Evolutionary conservation across 2,888 invertebrate species (phyloP).

Genomic region (Disparrhopalites patrizii): DNA sequence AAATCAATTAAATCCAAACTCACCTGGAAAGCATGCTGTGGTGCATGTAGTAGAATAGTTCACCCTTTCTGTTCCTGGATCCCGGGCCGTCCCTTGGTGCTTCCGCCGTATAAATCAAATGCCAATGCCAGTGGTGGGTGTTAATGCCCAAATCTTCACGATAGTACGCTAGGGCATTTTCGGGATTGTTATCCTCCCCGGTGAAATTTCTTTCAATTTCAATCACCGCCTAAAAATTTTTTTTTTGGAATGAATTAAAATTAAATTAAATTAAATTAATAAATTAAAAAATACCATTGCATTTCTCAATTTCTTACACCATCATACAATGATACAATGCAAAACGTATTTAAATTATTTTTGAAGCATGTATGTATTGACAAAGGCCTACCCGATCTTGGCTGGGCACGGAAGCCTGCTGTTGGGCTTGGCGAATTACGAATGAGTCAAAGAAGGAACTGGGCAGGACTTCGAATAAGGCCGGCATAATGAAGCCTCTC

Average conservation of each 20-base stretch:
- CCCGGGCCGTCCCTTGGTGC: conserved; percentile 58
- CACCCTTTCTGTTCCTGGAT: conserved; percentile 70
- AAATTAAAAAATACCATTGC: too few species aligned
- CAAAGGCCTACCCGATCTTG: conserved; percentile 29
- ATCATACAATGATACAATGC: too few species aligned
- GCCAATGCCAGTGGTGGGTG: conserved; percentile 90
- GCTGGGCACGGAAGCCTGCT: conserved; percentile 33
- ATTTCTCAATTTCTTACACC: too few species aligned
- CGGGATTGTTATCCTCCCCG: conserved; percentile 68
- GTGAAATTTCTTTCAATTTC: conserved; percentile 58
- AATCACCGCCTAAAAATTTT: conserved; percentile 46
- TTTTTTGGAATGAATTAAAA: too few species aligned
- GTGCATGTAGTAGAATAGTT: conserved; percentile 77
- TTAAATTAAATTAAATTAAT: too few species aligned
- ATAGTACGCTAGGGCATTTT: conserved; percentile 64
- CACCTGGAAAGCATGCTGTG: conserved; percentile 50
- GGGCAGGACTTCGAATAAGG: conserved; percentile 73
- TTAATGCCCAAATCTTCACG: conserved; percentile 59
- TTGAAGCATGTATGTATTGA: too few species aligned
- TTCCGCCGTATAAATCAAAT: conserved; percentile 77
- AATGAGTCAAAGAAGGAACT: conserved; percentile 61
- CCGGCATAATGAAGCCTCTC: conserved; percentile 65
- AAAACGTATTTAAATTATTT: too few species aligned
- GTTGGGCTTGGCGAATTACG: conserved; percentile 27
- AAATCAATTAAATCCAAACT: not conserved